These are phyloP conservation scores for Cerastis rubricosa DNA, from an alignment of 2,888 invertebrate genomes.

Conservation along the genomic window DNA sequence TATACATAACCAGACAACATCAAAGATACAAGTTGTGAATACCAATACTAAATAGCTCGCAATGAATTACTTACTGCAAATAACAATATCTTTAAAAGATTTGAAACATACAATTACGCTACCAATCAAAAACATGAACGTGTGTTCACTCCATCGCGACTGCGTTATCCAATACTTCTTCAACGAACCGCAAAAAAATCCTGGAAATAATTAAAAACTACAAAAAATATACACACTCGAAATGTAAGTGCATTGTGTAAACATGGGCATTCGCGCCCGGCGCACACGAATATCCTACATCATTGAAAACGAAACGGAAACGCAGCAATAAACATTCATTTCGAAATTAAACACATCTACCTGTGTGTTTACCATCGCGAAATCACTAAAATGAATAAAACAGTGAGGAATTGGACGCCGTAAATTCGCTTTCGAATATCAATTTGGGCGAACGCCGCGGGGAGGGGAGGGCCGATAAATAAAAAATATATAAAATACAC, in stretches of 20 bases:
- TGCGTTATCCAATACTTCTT: conserved; percentile 26
- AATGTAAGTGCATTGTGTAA: conserved; percentile 74
- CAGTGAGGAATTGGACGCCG: conserved; percentile 86
- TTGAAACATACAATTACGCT: background rate
- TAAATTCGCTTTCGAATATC: conserved; percentile 90
- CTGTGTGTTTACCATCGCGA: conserved; percentile 89
- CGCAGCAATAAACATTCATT: conserved; percentile 90
- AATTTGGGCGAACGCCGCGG: conserved; percentile 84
- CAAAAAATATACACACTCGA: conserved; percentile 57
- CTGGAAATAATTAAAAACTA: conserved; percentile 64
- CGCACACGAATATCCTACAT: conserved; percentile 70
- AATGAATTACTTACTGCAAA: background rate
- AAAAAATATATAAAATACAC: conserved; percentile 88
- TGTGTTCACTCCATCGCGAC: background rate
- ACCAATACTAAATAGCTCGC: background rate
- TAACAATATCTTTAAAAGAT: background rate
- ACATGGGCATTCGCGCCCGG: conserved; percentile 69
- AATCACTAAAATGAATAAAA: conserved; percentile 90
- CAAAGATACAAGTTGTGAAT: background rate
- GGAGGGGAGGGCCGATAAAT: conserved; percentile 84
- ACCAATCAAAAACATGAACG: conserved; percentile 10
- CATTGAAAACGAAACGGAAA: conserved; percentile 86
- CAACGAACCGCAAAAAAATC: conserved; percentile 39
- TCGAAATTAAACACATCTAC: conserved; percentile 90
- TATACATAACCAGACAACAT: background rate